Evolutionary conservation across 2,888 invertebrate species (phyloP), one percentile per base, ranked within the genome.

Genomic region (Scaptomyza caliginosa): DNA sequence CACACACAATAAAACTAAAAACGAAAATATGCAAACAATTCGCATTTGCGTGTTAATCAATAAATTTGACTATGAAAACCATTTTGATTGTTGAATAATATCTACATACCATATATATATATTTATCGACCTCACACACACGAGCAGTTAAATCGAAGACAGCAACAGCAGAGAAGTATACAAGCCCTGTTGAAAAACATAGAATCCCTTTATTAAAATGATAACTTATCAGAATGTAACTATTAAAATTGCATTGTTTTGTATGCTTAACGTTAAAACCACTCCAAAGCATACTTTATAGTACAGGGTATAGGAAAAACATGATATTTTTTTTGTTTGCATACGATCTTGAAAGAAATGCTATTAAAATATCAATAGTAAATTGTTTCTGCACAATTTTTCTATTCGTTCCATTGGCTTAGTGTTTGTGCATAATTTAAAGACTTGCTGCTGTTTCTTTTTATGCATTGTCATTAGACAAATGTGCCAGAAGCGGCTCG

Each of bases 21-120:
- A 58, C 59, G 70, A 86, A 87, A 87, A 82, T 83, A 82, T 88
- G 83, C 88, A 74, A 83, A 83, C 88, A 83, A 83, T 83, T 83
- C 88, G 74, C 88, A 83, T 83, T 83, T 83, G 86, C 66, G 74
- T 83, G 83, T 83, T 88, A 86, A 88, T 83, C 84, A 86, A 88
- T 74, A 83, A 86, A 88, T 88, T 87, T 87, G 88, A 67, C 77
- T 82, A 83, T 76, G 76, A 87, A 87, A 82, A 82, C 88, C 83
- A 85, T 87, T 83, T 85, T 69, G 88, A 87, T 85, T 76, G 71
- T 79, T 74, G 71, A 73, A 77, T 73, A 85, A 78, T 85, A 85
- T 70, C 74, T 54, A 55, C 58, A 65, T 66, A 64, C 55, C 46
- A 34, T 34, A 34, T 34, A 16, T 6, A 13, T n/a, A 30, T 58